Percentiles rank a stretch among this genome's conserved stretches.
Conservation (phyloP, 2,888 invertebrate species). For the Elysia crispata region DNA sequence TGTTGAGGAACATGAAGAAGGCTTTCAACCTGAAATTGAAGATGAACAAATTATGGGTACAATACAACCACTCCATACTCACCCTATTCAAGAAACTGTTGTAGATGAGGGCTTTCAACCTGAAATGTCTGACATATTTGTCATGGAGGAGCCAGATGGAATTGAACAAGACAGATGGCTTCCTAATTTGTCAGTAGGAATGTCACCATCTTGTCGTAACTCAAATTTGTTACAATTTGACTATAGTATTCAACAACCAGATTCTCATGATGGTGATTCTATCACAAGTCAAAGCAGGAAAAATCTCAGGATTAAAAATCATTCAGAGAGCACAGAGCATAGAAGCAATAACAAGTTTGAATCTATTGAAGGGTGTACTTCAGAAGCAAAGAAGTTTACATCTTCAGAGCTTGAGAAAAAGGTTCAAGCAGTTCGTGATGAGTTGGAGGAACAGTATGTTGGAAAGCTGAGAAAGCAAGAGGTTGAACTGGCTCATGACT, state of each 20-base stretch:
- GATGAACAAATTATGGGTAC: conserved; percentile 7
- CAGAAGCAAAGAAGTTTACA: neutral
- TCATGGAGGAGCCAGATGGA: conserved; percentile 31
- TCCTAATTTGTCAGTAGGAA: conserved; percentile 43
- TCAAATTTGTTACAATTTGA: conserved; percentile 20
- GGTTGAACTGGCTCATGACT: conserved; percentile 58
- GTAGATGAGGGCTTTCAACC: conserved; percentile 51
- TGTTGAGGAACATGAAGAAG: conserved; percentile 44
- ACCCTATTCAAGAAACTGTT: conserved; percentile 42
- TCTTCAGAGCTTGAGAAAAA: conserved; percentile 31
- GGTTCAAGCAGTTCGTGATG: conserved; percentile 61
- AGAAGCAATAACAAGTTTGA: neutral
- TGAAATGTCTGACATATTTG: conserved; percentile 42
- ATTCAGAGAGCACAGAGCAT: neutral
- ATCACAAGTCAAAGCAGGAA: neutral
- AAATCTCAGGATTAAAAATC: neutral
- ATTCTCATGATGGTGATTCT: neutral
- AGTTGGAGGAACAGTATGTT: conserved; percentile 65
- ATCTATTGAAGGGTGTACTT: neutral
- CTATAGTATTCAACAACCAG: conserved; percentile 1
- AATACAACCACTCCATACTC: conserved; percentile 2
- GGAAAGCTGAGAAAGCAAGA: conserved; percentile 59
- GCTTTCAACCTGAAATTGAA: conserved; percentile 43
- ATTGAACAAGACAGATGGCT: conserved; percentile 42
- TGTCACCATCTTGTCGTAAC: conserved; percentile 31